A percentile compares a stretch with the other conserved stretches of the same genome.
Conservation (phyloP, 2,888 invertebrate genomes). For the Leptinotarsa peninsularis region DNA sequence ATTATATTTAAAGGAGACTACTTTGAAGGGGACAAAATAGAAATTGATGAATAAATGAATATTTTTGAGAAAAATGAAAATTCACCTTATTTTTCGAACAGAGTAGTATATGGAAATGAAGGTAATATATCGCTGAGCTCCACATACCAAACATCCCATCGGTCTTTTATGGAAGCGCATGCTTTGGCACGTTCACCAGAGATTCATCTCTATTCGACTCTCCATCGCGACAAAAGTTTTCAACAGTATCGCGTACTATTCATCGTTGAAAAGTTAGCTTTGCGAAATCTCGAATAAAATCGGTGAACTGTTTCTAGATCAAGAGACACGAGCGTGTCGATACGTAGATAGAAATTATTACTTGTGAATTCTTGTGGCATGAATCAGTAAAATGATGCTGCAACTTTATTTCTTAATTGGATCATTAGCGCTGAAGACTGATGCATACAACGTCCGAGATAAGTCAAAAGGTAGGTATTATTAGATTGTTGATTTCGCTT, state of each 20-base stretch:
- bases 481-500: background rate
- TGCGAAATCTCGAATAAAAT: background rate
- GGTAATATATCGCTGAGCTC: background rate
- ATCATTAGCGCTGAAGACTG: constrained; percentile 1
- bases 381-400: background rate
- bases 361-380: background rate
- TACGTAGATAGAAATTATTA: too few relatives aligned
- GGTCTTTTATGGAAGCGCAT: constrained; percentile 30
- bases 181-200: constrained; percentile 23
- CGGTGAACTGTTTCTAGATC: background rate
- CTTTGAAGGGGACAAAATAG: too few relatives aligned
- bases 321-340: too few relatives aligned
- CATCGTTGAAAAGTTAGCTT: background rate
- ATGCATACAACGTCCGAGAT: constrained; percentile 1
- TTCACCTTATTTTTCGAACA: too few relatives aligned
- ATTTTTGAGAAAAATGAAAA: too few relatives aligned
- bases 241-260: constrained; percentile 19
- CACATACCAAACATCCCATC: background rate
- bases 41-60: too few relatives aligned
- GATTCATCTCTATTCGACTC: constrained; percentile 27
- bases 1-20: too few relatives aligned
- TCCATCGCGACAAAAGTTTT: constrained; percentile 25
- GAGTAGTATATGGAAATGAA: too few relatives aligned
- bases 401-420: background rate
- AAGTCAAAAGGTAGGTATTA: constrained; percentile 11